Evolutionary conservation across 2,888 invertebrate genomes (phyloP).

Genomic region (Sinopyrophorus schimmeli): DNA sequence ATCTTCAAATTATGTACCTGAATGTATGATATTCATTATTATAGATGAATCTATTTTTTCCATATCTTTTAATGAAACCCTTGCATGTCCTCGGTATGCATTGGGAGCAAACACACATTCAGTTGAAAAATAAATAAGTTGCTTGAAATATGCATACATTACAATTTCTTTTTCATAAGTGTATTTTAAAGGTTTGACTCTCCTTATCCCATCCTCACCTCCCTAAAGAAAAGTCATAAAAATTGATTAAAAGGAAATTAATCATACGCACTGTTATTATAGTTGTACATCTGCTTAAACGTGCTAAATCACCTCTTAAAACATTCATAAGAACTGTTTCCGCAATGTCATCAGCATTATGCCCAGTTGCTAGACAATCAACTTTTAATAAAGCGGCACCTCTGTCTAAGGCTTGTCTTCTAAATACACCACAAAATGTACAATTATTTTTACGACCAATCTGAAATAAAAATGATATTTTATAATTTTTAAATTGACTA

Average conservation of each 20-base stretch:
- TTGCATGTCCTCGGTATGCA: constrained; percentile 92
- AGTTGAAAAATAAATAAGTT: constrained; percentile 96
- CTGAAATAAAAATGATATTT: constrained; percentile 48
- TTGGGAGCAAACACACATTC: constrained; percentile 99
- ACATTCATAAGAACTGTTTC: constrained; percentile 99
- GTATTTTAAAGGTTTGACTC: constrained; percentile 96
- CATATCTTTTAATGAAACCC: constrained; percentile 90
- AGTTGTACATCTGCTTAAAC: constrained; percentile 88
- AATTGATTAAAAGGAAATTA: background rate
- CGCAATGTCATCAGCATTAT: constrained; percentile 97
- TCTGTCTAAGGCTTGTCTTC: constrained; percentile 93
- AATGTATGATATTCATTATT: constrained; percentile 92
- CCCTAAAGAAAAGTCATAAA: constrained; percentile 58
- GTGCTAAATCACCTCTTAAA: constrained; percentile 92
- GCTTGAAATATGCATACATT: constrained; percentile 97
- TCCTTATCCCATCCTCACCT: constrained; percentile 76
- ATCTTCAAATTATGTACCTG: constrained; percentile 59
- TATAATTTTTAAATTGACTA: background rate
- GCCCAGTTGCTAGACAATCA: constrained; percentile 94
- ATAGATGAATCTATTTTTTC: constrained; percentile 90
- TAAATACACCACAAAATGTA: constrained; percentile 93
- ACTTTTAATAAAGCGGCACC: constrained; percentile 88
- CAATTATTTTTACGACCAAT: constrained; percentile 93
- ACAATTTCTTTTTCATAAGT: constrained; percentile 99
- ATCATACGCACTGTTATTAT: constrained; percentile 86